Percentiles rank a stretch among this genome's conserved stretches.
phyloP scores from a whole-genome alignment of 1,140 invertebrate genomes.

The Argopecten irradians region DNA sequence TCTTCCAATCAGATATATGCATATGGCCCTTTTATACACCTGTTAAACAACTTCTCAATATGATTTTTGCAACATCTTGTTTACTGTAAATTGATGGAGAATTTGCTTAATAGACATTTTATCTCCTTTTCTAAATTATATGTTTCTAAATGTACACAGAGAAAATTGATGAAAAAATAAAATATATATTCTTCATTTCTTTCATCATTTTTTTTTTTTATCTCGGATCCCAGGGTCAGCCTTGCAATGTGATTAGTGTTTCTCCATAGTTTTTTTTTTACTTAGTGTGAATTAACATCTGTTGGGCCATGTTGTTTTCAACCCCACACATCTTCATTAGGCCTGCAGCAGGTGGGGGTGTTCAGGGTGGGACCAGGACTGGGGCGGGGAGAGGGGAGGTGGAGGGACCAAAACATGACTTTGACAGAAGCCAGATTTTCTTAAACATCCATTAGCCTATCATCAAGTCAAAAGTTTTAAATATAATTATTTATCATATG shows the following conservation, averaged over 20 bases:
- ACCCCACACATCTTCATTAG: constrained; percentile 14
- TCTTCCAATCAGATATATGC: no score
- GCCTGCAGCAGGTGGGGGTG: background rate
- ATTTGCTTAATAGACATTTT: background rate
- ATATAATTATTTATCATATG: no score
- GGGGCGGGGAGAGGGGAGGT: no score
- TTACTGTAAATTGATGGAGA: background rate
- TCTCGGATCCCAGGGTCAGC: no score
- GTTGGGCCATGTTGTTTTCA: background rate
- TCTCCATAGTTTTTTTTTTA: background rate
- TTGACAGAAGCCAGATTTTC: background rate
- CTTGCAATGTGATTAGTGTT: background rate
- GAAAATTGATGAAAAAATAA: background rate
- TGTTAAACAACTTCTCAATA: background rate
- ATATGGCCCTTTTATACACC: background rate
- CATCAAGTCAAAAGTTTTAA: no score
- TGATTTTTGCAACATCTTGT: background rate
- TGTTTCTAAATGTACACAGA: no score
- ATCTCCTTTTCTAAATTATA: background rate
- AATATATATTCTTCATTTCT: background rate
- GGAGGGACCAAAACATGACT: background rate
- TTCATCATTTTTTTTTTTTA: background rate
- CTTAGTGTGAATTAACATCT: background rate
- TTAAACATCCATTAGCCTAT: background rate
- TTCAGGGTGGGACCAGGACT: no score